Evolutionary conservation across 2,888 invertebrate species (phyloP).

Genomic region (Plebejus melissa): DNA sequence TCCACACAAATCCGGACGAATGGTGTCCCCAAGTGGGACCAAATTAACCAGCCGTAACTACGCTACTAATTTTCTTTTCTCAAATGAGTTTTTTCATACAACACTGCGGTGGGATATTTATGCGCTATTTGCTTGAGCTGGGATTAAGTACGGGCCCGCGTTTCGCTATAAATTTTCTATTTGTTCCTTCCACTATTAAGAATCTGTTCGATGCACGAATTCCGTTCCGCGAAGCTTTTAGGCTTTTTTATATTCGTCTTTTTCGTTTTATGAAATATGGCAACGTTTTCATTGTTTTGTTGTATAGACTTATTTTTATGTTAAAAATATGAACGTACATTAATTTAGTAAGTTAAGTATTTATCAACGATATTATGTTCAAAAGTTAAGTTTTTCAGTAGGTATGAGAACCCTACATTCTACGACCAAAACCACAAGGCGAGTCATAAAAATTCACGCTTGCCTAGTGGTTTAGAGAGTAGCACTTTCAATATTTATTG

Average conservation of each 20-base stretch:
- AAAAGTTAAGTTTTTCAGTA: too few species aligned
- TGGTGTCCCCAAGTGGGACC: conserved; percentile 27
- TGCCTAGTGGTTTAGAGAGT: too few species aligned
- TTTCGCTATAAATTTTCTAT: conserved; percentile 33
- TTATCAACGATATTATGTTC: too few species aligned
- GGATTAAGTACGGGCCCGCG: conserved; percentile 35
- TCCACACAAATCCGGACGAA: neutral
- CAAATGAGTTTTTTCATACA: conserved; percentile 35
- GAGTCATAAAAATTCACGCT: too few species aligned
- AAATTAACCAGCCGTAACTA: conserved; percentile 35
- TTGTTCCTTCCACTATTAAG: conserved; percentile 17
- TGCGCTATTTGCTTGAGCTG: conserved; percentile 37
- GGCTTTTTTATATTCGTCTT: conserved; percentile 8
- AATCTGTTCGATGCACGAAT: conserved; percentile 14
- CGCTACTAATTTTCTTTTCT: conserved; percentile 33
- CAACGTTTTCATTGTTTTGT: neutral
- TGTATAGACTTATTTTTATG: too few species aligned
- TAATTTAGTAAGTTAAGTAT: too few species aligned
- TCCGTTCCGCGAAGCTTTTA: conserved; percentile 3
- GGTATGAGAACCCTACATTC: too few species aligned
- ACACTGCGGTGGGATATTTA: conserved; percentile 35
- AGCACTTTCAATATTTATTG: neutral
- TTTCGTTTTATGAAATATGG: neutral
- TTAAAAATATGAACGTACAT: too few species aligned
- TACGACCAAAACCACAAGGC: too few species aligned